These are phyloP conservation scores for Bombyx mori DNA, from an alignment of 1,140 invertebrate genomes.

Conservation along the genomic window DNA sequence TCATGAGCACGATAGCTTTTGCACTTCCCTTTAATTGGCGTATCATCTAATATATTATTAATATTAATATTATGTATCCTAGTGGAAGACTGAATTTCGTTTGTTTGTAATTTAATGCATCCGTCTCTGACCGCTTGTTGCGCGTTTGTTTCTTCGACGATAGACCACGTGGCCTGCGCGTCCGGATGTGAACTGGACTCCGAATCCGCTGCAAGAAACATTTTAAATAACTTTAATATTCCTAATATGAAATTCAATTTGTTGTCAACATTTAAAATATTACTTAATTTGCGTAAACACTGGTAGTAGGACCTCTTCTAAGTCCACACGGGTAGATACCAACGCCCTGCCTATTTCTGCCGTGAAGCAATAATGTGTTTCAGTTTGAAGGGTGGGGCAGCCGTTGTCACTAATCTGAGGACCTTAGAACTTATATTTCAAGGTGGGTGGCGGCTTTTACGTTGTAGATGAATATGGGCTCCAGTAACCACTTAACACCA, in stretches of 20 bases:
- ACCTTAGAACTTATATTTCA: slow-evolving; percentile 2
- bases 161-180: slow-evolving; percentile 33
- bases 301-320: no score
- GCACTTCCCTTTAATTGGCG: slow-evolving; percentile 51
- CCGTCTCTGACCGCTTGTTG: slow-evolving; percentile 36
- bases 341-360: no score
- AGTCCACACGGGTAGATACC: no score
- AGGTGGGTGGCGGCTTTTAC: neutral
- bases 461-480: no score
- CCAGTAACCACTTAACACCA: no score
- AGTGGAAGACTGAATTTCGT: slow-evolving; percentile 39
- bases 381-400: no score
- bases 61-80: slow-evolving; percentile 30
- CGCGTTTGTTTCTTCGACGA: slow-evolving; percentile 39
- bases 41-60: slow-evolving; percentile 34
- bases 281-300: neutral
- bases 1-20: slow-evolving; percentile 40
- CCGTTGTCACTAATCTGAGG: no score
- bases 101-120: slow-evolving; percentile 20
- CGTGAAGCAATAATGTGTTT: no score
- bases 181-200: slow-evolving; percentile 24
- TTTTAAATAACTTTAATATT: neutral
- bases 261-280: neutral
- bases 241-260: neutral
- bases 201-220: slow-evolving; percentile 31